Evolutionary conservation across 2,797 vertebrate species (phyloP).

Genomic region (Menidia menidia): DNA sequence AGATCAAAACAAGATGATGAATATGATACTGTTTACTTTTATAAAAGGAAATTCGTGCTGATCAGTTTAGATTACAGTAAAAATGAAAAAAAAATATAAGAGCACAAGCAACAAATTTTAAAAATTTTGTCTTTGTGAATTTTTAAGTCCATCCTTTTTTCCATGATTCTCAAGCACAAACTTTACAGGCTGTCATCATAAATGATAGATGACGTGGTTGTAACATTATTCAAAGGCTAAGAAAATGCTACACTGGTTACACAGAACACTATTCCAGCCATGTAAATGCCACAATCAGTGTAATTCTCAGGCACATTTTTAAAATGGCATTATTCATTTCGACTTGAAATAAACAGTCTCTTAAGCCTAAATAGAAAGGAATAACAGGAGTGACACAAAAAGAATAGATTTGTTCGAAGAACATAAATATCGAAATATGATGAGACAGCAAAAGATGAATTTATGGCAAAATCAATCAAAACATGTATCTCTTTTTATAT

Average conservation of each 20-base stretch:
- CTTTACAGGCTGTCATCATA: not conserved
- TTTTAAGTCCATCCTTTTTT: not conserved
- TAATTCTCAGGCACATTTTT: conserved; percentile 34
- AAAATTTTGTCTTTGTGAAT: not conserved
- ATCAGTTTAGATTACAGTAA: not conserved
- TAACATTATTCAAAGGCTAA: not conserved
- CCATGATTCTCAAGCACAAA: not conserved
- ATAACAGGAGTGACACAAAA: too few relatives aligned
- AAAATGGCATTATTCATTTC: not conserved
- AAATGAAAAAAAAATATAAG: not conserved
- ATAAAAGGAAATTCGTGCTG: too few relatives aligned
- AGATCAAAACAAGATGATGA: too few relatives aligned
- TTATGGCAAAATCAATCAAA: not conserved
- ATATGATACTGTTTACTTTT: too few relatives aligned
- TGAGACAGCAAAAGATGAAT: not conserved
- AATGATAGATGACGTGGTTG: not conserved
- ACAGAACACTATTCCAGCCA: not conserved
- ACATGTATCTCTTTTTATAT: not conserved
- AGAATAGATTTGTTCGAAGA: too few relatives aligned
- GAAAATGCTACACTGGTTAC: not conserved
- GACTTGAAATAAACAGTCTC: not conserved
- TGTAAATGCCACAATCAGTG: not conserved
- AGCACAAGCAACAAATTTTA: conserved; percentile 4
- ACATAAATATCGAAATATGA: too few relatives aligned
- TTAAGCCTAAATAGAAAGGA: too few relatives aligned